Conservation (phyloP, 2,888 invertebrate genomes). For the Fabriciana adippe region DNA sequence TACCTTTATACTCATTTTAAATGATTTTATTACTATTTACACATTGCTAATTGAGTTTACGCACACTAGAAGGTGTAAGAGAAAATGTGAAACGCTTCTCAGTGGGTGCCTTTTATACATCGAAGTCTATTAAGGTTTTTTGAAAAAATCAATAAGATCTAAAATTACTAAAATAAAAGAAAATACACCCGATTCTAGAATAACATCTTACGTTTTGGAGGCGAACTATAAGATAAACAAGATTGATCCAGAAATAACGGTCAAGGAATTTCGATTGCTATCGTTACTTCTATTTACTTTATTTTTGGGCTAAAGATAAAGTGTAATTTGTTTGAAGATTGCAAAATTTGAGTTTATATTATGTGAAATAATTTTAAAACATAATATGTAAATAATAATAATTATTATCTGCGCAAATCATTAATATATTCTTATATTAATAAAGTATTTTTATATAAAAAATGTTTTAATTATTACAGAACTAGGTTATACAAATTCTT, state of each 20-base stretch:
- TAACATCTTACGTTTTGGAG: slow-evolving; percentile 60
- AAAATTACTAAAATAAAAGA: slow-evolving; percentile 69
- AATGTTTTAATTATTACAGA: too few relatives aligned
- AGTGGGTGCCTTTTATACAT: slow-evolving; percentile 36
- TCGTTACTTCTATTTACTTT: slow-evolving; percentile 44
- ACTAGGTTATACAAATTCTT: slow-evolving; percentile 20
- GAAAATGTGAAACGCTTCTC: slow-evolving; percentile 29
- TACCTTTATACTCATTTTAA: too few relatives aligned
- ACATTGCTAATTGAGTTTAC: neutral
- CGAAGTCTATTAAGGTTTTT: slow-evolving; percentile 55
- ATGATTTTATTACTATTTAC: too few relatives aligned
- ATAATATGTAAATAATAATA: neutral
- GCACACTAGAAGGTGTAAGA: neutral
- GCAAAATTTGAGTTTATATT: neutral
- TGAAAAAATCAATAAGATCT: slow-evolving; percentile 52
- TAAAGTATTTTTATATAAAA: neutral
- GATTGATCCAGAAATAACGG: slow-evolving; percentile 66
- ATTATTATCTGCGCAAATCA: neutral
- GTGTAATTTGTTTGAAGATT: slow-evolving; percentile 18
- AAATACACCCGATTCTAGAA: slow-evolving; percentile 68
- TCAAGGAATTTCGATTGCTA: slow-evolving; percentile 60
- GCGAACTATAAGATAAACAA: slow-evolving; percentile 67
- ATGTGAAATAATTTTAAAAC: neutral
- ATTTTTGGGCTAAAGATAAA: slow-evolving; percentile 25
- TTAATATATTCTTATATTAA: slow-evolving; percentile 1